These are phyloP conservation scores for Synaphobranchus kaupii DNA, from an alignment of 2,797 vertebrate species.

Conservation along the genomic window DNA sequence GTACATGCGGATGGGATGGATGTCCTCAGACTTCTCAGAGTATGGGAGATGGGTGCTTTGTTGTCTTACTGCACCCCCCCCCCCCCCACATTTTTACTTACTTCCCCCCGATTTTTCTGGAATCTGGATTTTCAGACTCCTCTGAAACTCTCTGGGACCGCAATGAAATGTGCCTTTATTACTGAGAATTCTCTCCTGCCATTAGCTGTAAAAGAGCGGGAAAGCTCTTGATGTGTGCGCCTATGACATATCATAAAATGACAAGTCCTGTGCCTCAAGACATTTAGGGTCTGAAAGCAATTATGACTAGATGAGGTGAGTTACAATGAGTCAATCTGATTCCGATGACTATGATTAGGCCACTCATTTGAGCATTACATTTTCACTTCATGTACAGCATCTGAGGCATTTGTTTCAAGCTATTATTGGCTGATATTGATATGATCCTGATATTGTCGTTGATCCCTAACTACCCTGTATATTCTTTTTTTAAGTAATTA, in stretches of 20 bases:
- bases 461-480: background rate
- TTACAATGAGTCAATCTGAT: background rate
- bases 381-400: background rate
- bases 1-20: background rate
- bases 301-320: background rate
- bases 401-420: background rate
- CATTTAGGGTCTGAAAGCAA: background rate
- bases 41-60: background rate
- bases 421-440: background rate
- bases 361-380: background rate
- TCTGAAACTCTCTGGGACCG: background rate
- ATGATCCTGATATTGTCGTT: background rate
- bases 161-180: background rate
- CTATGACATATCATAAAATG: background rate
- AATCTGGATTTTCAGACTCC: no score
- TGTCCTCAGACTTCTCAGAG: background rate
- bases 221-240: background rate
- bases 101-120: no score
- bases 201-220: background rate
- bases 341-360: background rate
- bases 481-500: background rate
- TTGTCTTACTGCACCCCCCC: background rate
- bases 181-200: background rate
- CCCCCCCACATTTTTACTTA: no score
- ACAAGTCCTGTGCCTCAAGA: background rate